phyloP scores from a whole-genome alignment of 2,888 invertebrate species.

The Hetaerina titia region DNA sequence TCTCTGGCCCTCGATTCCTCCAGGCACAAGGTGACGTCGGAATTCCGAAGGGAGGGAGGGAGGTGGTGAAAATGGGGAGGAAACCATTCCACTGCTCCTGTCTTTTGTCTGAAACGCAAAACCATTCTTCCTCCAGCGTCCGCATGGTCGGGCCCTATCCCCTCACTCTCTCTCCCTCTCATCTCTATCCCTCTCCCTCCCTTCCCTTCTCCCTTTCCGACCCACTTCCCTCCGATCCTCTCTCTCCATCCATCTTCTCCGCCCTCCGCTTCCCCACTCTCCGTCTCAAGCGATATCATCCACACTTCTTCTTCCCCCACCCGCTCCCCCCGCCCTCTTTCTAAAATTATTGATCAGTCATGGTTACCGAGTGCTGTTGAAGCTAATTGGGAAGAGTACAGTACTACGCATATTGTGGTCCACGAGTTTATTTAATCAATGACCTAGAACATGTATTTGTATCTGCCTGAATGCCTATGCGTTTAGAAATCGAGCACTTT shows the following conservation, averaged over 20 bases:
- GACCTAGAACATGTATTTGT: too few species aligned
- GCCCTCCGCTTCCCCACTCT: background rate
- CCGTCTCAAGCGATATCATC: background rate
- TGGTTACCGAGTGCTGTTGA: background rate
- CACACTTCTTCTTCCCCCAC: background rate
- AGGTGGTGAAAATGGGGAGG: background rate
- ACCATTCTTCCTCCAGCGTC: conserved; percentile 39
- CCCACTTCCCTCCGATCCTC: background rate
- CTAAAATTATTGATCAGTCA: background rate
- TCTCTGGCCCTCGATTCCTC: background rate
- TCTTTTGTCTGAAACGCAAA: conserved; percentile 58
- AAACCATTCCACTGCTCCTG: conserved; percentile 46
- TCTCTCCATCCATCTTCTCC: background rate
- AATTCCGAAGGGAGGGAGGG: conserved; percentile 29
- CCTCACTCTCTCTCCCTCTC: background rate
- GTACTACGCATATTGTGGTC: background rate
- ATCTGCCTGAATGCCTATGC: too few species aligned
- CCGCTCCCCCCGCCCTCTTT: background rate
- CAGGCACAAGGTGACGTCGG: conserved; percentile 20
- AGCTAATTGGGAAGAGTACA: background rate
- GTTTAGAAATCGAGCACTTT: too few species aligned
- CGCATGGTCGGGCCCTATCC: conserved; percentile 50
- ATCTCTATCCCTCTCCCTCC: conserved; percentile 33
- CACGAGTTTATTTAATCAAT: too few species aligned
- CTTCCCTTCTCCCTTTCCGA: too few species aligned